These are phyloP conservation scores for Temnothorax rugatulus DNA, from an alignment of 2,888 invertebrate species.

Conservation along the genomic window DNA sequence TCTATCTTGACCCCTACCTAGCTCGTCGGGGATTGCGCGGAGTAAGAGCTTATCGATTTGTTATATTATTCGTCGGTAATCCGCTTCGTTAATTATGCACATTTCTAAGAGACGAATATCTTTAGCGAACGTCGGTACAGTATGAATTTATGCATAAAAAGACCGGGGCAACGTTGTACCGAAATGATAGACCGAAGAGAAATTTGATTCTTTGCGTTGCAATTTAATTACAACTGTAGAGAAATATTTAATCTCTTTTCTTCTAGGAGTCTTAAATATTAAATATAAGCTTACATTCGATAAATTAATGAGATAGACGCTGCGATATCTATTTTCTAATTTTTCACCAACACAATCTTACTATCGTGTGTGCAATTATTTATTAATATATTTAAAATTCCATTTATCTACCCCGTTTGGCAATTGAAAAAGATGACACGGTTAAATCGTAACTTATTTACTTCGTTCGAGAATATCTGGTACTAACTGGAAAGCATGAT, in stretches of 20 bases:
- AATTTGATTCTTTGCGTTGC: neutral
- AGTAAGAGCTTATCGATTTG: slow-evolving; percentile 39
- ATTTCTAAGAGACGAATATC: slow-evolving; percentile 37
- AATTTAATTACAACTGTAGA: slow-evolving; percentile 15
- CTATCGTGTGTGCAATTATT: neutral
- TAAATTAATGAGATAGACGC: neutral
- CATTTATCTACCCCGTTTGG: neutral
- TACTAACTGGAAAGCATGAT: neutral
- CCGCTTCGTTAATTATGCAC: slow-evolving; percentile 46
- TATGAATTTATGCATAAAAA: slow-evolving; percentile 21
- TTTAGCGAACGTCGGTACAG: slow-evolving; percentile 17
- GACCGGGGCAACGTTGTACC: neutral
- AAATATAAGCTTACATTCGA: neutral
- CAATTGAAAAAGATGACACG: neutral
- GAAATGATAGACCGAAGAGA: neutral
- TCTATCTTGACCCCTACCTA: slow-evolving; percentile 37
- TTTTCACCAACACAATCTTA: neutral
- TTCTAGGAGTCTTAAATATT: neutral
- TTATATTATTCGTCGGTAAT: slow-evolving; percentile 35
- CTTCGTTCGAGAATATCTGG: neutral
- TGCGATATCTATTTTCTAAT: neutral
- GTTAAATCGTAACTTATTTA: neutral
- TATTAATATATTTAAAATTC: neutral
- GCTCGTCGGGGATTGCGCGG: neutral
- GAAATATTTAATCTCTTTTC: neutral